Conservation (phyloP, 2,888 invertebrate genomes). For the Cryptus armator region DNA sequence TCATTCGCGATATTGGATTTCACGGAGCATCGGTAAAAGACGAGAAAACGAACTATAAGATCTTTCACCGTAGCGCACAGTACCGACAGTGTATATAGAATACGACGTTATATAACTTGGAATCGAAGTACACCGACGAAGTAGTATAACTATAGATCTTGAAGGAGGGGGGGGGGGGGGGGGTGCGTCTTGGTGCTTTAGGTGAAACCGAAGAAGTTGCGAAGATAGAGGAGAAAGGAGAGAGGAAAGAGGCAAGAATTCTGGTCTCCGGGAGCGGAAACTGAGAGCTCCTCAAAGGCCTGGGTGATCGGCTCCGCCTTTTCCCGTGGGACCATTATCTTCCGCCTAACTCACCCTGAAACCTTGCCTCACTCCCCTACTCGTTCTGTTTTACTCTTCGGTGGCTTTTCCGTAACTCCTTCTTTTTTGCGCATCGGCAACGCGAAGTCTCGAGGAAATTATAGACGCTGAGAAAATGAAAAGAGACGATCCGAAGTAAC, state of each 20-base stretch:
- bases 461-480: not conserved
- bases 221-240: constrained; percentile 22
- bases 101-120: constrained; percentile 73
- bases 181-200: constrained; percentile 2
- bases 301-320: constrained; percentile 55
- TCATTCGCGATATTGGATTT: constrained; percentile 75
- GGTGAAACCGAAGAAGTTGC: constrained; percentile 20
- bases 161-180: not conserved
- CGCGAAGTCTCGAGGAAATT: constrained; percentile 35
- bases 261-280: constrained; percentile 39
- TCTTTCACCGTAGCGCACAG: constrained; percentile 18
- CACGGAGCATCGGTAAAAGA: constrained; percentile 62
- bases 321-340: constrained; percentile 62
- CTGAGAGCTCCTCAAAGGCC: constrained; percentile 52
- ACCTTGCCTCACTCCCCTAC: not conserved
- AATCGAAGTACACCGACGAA: constrained; percentile 30
- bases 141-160: constrained; percentile 43
- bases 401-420: constrained; percentile 14
- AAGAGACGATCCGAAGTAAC: not conserved
- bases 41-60: constrained; percentile 68
- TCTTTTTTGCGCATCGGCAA: constrained; percentile 11
- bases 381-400: constrained; percentile 20
- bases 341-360: constrained; percentile 47
- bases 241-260: constrained; percentile 28
- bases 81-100: constrained; percentile 68